Evolutionary conservation across 2,797 vertebrate genomes (phyloP).

Genomic region (Geotria australis): DNA sequence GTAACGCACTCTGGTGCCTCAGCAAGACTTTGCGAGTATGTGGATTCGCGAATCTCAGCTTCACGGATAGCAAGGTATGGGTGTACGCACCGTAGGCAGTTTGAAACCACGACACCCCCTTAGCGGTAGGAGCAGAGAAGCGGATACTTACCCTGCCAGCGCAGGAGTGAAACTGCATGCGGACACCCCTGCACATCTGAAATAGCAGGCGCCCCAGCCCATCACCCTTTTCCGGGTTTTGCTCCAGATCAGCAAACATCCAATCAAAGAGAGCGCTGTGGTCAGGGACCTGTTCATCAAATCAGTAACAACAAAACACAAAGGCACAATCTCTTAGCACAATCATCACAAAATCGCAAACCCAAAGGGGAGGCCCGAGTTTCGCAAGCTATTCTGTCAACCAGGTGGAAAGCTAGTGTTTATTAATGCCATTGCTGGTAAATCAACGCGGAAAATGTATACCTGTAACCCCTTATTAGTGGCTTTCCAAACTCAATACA

Average conservation of each 20-base stretch:
- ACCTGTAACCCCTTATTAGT: too few relatives aligned
- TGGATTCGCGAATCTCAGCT: too few relatives aligned
- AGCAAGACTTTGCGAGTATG: too few relatives aligned
- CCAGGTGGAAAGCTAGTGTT: too few relatives aligned
- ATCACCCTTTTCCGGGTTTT: constrained; percentile 38
- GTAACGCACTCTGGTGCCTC: too few relatives aligned
- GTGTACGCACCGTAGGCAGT: too few relatives aligned
- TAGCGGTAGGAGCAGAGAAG: not conserved
- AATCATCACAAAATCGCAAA: too few relatives aligned
- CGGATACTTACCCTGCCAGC: constrained; percentile 21
- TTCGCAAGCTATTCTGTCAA: too few relatives aligned
- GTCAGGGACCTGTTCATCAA: constrained; percentile 33
- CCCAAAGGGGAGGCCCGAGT: not conserved
- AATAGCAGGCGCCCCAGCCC: constrained; percentile 68
- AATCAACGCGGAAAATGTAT: not conserved
- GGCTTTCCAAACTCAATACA: too few relatives aligned
- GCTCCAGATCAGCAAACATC: constrained; percentile 38
- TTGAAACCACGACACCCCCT: too few relatives aligned
- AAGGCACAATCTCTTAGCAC: constrained; percentile 2
- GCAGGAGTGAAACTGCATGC: constrained; percentile 74
- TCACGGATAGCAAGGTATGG: too few relatives aligned
- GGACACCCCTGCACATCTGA: constrained; percentile 80
- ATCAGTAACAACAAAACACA: not conserved
- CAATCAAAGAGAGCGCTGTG: constrained; percentile 33
- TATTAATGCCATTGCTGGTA: not conserved